Evolutionary conservation across 2,797 vertebrate genomes (phyloP).

Genomic region (Antrozous pallidus): DNA sequence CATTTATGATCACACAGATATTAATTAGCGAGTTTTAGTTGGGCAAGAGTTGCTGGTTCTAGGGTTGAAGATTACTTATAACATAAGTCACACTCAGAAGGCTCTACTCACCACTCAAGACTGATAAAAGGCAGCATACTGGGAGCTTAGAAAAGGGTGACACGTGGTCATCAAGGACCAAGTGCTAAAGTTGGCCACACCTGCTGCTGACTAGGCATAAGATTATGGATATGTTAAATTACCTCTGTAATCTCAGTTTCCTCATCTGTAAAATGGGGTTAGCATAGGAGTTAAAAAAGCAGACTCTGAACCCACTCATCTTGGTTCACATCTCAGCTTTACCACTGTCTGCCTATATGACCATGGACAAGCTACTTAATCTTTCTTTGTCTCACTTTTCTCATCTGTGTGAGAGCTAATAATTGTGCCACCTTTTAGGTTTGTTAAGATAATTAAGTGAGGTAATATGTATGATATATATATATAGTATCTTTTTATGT

Average conservation of each 20-base stretch:
- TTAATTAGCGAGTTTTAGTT: slow-evolving; percentile 51
- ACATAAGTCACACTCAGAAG: not conserved
- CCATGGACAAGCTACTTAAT: not conserved
- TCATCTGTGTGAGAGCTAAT: not conserved
- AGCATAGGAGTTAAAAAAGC: not conserved
- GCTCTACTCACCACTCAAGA: not conserved
- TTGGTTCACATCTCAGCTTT: not conserved
- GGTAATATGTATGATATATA: not conserved
- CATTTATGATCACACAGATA: slow-evolving; percentile 21
- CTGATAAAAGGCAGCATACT: not conserved
- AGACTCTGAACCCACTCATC: not conserved
- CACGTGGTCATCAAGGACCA: not conserved
- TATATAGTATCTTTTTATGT: not conserved
- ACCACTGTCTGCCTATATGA: not conserved
- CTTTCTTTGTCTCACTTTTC: not conserved
- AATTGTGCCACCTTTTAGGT: not conserved
- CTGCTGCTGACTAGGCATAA: not conserved
- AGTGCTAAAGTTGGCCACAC: not conserved
- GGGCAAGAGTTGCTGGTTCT: not conserved
- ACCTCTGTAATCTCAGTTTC: not conserved
- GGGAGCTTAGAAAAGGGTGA: not conserved
- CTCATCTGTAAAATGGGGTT: not conserved
- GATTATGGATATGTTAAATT: not conserved
- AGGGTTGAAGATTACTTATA: not conserved
- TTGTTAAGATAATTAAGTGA: not conserved